phyloP scores from a whole-genome alignment of 2,113 vertebrate genomes.

The Brachypodius melanocephalos region DNA sequence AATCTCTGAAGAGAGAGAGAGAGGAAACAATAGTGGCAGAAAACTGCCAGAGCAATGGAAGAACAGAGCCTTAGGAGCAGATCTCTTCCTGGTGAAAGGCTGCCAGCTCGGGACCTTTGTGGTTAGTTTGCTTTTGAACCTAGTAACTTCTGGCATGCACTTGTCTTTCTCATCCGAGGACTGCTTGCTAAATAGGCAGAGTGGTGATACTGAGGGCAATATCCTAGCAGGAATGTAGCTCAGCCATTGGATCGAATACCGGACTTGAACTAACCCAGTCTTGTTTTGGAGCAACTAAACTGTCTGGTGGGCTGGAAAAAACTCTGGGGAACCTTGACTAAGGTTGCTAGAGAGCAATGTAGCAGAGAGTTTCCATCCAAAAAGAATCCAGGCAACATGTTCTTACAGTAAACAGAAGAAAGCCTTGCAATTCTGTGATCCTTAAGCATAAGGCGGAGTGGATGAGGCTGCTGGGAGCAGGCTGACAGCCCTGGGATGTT shows the following conservation, averaged over 20 bases:
- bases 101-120: conserved; percentile 27
- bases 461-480: conserved; percentile 19
- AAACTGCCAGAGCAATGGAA: background rate
- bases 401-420: conserved; percentile 54
- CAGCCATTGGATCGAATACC: background rate
- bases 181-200: background rate
- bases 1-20: background rate
- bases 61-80: background rate
- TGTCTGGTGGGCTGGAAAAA: conserved; percentile 39
- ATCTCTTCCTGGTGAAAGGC: background rate
- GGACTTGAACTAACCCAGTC: background rate
- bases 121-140: conserved; percentile 22
- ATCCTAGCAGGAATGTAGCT: background rate
- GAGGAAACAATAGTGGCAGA: background rate
- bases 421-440: conserved; percentile 20
- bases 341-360: conserved; percentile 55
- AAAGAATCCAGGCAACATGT: conserved; percentile 60
- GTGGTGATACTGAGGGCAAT: conserved; percentile 10
- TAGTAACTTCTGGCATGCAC: background rate
- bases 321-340: conserved; percentile 37
- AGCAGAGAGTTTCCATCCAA: conserved; percentile 43
- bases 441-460: background rate
- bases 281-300: conserved; percentile 32
- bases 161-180: background rate
- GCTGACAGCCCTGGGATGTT: conserved; percentile 24